Conservation (phyloP, 1,140 invertebrate species). For the Whitmania pigra region DNA sequence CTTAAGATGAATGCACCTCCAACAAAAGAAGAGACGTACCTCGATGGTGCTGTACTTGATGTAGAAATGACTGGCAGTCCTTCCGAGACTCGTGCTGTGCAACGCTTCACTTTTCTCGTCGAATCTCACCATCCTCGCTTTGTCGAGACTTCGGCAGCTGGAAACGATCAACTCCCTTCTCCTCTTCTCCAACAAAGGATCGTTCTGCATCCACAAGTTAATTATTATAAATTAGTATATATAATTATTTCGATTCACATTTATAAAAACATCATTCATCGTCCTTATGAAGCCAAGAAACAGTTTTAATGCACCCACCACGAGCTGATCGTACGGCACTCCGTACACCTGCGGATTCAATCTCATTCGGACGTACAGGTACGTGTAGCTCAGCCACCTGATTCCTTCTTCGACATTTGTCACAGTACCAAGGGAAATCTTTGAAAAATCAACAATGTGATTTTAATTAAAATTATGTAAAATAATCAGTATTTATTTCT, state of each 20-base stretch:
- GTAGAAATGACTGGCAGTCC: conserved; percentile 93
- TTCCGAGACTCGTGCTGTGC: conserved; percentile 67
- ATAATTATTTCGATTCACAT: background rate
- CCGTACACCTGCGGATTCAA: conserved; percentile 85
- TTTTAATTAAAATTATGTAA: too few species aligned
- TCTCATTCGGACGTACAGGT: conserved; percentile 82
- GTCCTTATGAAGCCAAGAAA: too few species aligned
- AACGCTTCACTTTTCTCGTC: conserved; percentile 69
- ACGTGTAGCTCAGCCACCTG: conserved; percentile 94
- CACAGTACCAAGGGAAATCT: conserved; percentile 83
- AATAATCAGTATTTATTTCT: too few species aligned
- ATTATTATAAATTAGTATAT: background rate
- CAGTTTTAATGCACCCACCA: too few species aligned
- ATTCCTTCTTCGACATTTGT: conserved; percentile 88
- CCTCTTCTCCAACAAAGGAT: conserved; percentile 60
- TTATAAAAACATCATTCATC: background rate
- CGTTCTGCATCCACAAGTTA: conserved; percentile 47
- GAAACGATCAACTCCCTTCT: conserved; percentile 61
- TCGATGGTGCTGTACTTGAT: conserved; percentile 93
- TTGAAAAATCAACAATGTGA: conserved; percentile 25
- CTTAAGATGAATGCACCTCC: too few species aligned
- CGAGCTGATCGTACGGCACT: conserved; percentile 55
- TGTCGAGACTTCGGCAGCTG: conserved; percentile 72
- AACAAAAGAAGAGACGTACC: conserved; percentile 47
- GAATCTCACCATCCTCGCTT: conserved; percentile 84